Evolutionary conservation across 2,113 vertebrate species (phyloP), one percentile per base, ranked within the genome.

Genomic region (Stictonetta naevosa): DNA sequence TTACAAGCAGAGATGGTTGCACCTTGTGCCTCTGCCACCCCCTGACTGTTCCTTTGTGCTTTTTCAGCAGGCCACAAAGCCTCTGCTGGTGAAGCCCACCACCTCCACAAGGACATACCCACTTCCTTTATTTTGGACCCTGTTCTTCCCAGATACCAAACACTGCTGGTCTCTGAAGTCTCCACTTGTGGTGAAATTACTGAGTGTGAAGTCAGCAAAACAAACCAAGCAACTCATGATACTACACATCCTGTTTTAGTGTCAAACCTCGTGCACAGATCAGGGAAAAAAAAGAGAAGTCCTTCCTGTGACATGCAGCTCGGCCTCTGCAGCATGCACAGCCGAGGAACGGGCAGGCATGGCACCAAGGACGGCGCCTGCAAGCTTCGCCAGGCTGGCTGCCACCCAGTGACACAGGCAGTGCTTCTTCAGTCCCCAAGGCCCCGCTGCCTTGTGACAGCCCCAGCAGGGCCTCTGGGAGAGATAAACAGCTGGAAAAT

Each of bases 381-480:
- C 23, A 28, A 28, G 73, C 46, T 67, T 63, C 23, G 63, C 28
- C 17, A 38, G 22, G 33, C 48, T 69, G 75, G 40, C 58, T 73
- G 67, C 34, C 78, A 93, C 53, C 23, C 3, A 0, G 9, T 52
- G 64, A 74, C 91, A 83, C 2, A 2, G 1, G 13, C 72, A 34
- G 64, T 11, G 12, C 13, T 90, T 13, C 62, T 44, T 58, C 86
- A 40, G 91, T 10, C 13, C 42, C 16, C 64, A 68, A 59, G 60
- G 88, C 10, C 53, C 19, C 23, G 34, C 42, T 0, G 2, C 53
- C 68, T 48, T 16, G 16, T 6, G 42, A 44, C 3, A 14, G 36
- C 44, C 31, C 9, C 25, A 2, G 0, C 4, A 2, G 1, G 29
- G 58, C 52, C 28, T 50, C 63, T 0, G 0, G 46, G 23, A 46